A percentile compares a stretch with the other conserved stretches of the same genome.
Evolutionary conservation across 2,888 invertebrate species (phyloP).

Genomic region (Orthosia gracilis): DNA sequence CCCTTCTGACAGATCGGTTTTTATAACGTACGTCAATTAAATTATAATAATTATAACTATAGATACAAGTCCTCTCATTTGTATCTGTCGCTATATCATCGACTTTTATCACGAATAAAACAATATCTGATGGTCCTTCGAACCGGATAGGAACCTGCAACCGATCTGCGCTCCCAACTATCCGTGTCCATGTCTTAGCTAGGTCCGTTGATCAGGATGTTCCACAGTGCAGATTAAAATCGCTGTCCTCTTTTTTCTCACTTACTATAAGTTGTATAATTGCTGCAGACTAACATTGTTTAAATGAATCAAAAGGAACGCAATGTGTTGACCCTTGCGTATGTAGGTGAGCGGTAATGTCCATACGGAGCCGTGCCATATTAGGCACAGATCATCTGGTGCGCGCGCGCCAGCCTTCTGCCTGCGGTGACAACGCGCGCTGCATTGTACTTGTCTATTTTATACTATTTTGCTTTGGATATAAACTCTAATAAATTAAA

Average conservation of each 20-base stretch:
- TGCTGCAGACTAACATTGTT: conserved; percentile 21
- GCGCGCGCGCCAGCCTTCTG: conserved; percentile 59
- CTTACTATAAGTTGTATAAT: neutral
- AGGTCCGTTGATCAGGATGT: neutral
- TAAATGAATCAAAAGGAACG: conserved; percentile 37
- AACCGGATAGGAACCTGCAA: neutral
- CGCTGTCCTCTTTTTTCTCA: neutral
- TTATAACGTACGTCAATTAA: no score
- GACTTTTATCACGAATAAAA: no score
- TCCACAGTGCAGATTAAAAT: neutral
- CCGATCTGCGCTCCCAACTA: neutral
- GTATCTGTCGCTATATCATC: no score
- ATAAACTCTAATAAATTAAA: no score
- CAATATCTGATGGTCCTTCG: neutral
- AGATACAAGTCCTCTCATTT: no score
- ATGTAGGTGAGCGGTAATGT: conserved; percentile 76
- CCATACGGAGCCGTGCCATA: conserved; percentile 74
- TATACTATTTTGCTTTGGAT: conserved; percentile 4
- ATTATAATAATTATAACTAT: no score
- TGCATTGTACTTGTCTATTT: conserved; percentile 16
- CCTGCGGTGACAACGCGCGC: conserved; percentile 18
- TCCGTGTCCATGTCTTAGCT: neutral
- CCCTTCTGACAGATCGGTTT: no score
- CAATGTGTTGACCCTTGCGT: conserved; percentile 33
- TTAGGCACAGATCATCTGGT: conserved; percentile 73